Evolutionary conservation across 2,888 invertebrate genomes (phyloP).

Genomic region (Panopea generosa): DNA sequence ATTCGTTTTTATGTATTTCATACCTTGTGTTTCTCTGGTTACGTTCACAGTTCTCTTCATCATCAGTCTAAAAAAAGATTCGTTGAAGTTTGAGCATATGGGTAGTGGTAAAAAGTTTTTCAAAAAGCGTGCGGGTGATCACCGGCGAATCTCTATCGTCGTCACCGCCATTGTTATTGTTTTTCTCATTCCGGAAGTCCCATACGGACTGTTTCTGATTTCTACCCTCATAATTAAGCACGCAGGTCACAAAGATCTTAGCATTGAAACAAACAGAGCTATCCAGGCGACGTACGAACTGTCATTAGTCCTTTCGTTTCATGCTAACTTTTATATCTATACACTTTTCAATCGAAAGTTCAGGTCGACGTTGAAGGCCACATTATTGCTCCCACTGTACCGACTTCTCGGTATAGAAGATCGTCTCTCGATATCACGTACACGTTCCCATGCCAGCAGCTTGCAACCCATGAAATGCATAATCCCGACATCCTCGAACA

Average conservation of each 20-base stretch:
- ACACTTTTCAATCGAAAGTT: no score
- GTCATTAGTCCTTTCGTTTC: neutral
- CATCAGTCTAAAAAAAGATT: neutral
- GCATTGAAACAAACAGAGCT: neutral
- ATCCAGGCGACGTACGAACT: neutral
- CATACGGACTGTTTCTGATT: neutral
- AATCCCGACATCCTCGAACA: no score
- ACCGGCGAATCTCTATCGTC: neutral
- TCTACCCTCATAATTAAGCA: neutral
- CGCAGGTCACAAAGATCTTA: neutral
- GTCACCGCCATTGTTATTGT: neutral
- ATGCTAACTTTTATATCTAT: conserved; percentile 7
- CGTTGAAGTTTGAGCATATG: no score
- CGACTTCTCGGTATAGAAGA: no score
- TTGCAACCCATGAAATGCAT: no score
- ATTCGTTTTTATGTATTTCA: neutral
- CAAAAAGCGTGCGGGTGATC: neutral
- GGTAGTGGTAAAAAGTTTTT: no score
- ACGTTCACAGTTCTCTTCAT: neutral
- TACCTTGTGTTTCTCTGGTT: neutral
- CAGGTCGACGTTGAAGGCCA: no score
- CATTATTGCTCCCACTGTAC: no score
- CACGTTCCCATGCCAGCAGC: no score
- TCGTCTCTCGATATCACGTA: no score
- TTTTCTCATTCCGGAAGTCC: neutral